Conservation (phyloP, 2,113 vertebrate genomes). For the Ramphastos sulfuratus region DNA sequence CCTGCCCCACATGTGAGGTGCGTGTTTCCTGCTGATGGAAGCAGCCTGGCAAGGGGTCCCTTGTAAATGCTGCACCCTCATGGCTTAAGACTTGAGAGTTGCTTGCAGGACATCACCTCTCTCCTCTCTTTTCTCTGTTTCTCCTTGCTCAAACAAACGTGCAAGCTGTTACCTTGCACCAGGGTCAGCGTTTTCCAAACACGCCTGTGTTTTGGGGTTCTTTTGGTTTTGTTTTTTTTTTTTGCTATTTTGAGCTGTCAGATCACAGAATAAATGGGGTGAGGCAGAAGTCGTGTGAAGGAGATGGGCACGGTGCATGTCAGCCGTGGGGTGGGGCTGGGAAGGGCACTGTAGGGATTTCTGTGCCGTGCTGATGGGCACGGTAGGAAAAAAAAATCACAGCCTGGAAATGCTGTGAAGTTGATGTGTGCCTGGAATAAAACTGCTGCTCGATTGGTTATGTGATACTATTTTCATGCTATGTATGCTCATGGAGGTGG, state of each 20-base stretch:
- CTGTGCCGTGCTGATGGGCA: background rate
- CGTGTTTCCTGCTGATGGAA: background rate
- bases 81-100: background rate
- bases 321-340: constrained; percentile 50
- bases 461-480: background rate
- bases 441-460: background rate
- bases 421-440: background rate
- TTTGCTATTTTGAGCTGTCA: background rate
- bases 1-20: background rate
- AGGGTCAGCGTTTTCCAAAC: background rate
- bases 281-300: background rate
- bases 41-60: background rate
- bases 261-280: background rate
- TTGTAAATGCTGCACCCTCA: accelerated
- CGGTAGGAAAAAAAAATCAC: background rate
- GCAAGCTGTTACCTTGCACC: background rate
- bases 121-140: background rate
- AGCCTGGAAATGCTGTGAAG: background rate
- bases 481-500: background rate
- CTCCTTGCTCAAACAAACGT: background rate
- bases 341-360: background rate
- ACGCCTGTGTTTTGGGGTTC: background rate
- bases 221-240: no score
- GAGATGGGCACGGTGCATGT: background rate
- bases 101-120: background rate